A percentile compares a stretch with the other conserved stretches of the same genome.
These are phyloP conservation scores for Cheilosia scutellata DNA, from an alignment of 2,888 invertebrate species.

Conservation along the genomic window DNA sequence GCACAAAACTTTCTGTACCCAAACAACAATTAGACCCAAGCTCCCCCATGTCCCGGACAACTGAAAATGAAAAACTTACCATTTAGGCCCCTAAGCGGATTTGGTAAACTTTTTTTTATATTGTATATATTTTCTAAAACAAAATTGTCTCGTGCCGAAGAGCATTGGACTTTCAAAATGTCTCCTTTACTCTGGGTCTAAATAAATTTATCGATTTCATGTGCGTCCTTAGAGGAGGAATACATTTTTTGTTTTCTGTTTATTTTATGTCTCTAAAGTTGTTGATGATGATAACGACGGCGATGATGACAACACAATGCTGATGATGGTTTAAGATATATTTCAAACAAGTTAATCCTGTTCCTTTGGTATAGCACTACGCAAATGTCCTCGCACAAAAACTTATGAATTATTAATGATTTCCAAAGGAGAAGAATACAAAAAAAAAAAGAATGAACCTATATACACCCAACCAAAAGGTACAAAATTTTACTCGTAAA, in stretches of 20 bases:
- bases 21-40: conserved; percentile 44
- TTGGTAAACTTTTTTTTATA: conserved; percentile 26
- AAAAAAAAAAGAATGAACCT: conserved; percentile 16
- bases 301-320: conserved; percentile 69
- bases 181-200: conserved; percentile 1
- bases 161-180: conserved; percentile 30
- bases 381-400: conserved; percentile 45
- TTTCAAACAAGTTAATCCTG: conserved; percentile 70
- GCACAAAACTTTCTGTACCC: conserved; percentile 40
- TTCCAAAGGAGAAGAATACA: conserved; percentile 30
- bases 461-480: conserved; percentile 50
- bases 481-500: conserved; percentile 50
- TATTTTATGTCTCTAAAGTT: conserved; percentile 59
- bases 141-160: conserved; percentile 44
- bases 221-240: conserved; percentile 2
- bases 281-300: conserved; percentile 66
- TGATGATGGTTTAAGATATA: conserved; percentile 69
- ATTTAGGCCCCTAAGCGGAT: conserved; percentile 63
- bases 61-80: conserved; percentile 46
- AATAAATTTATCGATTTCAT: conserved; percentile 50
- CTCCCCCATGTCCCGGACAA: conserved; percentile 11
- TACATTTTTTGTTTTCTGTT: conserved; percentile 24
- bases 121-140: conserved; percentile 2
- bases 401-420: conserved; percentile 74
- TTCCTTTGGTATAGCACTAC: conserved; percentile 19